Conservation (phyloP, 2,888 invertebrate genomes). For the Dexiosoma caninum region DNA sequence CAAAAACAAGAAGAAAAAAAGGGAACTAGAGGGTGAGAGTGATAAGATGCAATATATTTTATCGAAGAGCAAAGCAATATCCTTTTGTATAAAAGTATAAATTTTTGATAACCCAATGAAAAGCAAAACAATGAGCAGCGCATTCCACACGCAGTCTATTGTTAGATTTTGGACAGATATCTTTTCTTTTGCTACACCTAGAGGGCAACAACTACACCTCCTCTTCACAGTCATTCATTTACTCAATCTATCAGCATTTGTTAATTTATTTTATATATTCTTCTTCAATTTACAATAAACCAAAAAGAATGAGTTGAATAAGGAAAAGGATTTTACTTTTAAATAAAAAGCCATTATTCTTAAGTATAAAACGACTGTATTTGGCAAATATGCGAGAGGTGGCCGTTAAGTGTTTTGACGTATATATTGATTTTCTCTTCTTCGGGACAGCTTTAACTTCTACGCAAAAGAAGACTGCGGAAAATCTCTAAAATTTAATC, state of each 20-base stretch:
- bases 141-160: conserved; percentile 22
- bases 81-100: conserved; percentile 30
- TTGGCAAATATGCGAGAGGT: not conserved
- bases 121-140: not conserved
- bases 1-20: not conserved
- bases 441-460: too few relatives aligned
- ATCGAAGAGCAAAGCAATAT: conserved; percentile 1
- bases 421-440: too few relatives aligned
- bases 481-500: too few relatives aligned
- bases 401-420: too few relatives aligned
- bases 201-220: not conserved
- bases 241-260: conserved; percentile 15
- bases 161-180: conserved; percentile 21
- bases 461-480: too few relatives aligned
- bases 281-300: not conserved
- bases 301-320: not conserved
- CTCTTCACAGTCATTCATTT: conserved; percentile 5
- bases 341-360: conserved; percentile 32
- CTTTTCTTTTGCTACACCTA: conserved; percentile 26
- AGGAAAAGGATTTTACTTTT: conserved; percentile 27
- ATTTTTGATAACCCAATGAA: conserved; percentile 21
- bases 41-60: conserved; percentile 10
- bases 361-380: not conserved
- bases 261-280: conserved; percentile 41
- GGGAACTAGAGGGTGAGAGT: too few relatives aligned